A percentile compares a stretch with the other conserved stretches of the same genome.
Conservation (phyloP, 1,140 invertebrate genomes). For the Calliopsis andreniformis region DNA sequence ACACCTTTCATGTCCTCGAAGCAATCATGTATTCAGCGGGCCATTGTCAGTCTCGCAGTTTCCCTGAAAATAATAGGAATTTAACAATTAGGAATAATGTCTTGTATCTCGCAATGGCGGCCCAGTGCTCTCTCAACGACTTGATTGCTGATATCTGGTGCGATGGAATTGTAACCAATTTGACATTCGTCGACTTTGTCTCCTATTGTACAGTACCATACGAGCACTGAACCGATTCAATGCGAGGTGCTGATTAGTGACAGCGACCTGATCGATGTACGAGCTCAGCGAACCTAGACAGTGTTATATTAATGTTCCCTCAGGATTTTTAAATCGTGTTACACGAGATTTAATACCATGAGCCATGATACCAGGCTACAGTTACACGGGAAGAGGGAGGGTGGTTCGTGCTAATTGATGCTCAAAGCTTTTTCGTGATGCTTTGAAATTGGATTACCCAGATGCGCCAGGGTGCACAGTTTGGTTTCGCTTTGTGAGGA, state of each 20-base stretch:
- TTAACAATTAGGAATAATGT: no score
- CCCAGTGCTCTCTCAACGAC: no score
- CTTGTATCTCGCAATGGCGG: no score
- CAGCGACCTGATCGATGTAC: neutral
- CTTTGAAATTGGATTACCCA: neutral
- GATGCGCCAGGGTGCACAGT: neutral
- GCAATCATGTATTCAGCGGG: no score
- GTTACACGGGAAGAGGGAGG: no score
- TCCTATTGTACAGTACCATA: slow-evolving; percentile 37
- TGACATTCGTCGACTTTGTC: slow-evolving; percentile 40
- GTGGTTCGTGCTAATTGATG: neutral
- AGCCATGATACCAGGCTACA: neutral
- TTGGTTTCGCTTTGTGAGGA: neutral
- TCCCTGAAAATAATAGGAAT: no score
- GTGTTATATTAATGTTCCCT: neutral
- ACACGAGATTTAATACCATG: neutral
- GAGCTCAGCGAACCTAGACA: neutral
- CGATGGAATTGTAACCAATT: slow-evolving; percentile 33
- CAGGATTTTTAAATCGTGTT: neutral
- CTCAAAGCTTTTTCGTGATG: neutral
- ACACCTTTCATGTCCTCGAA: no score
- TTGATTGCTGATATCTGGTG: slow-evolving; percentile 28
- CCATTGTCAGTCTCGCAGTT: no score
- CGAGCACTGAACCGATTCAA: slow-evolving; percentile 26
- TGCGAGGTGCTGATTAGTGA: neutral